phyloP scores from a whole-genome alignment of 2,113 vertebrate genomes.

The Emydocephalus ijimae region DNA sequence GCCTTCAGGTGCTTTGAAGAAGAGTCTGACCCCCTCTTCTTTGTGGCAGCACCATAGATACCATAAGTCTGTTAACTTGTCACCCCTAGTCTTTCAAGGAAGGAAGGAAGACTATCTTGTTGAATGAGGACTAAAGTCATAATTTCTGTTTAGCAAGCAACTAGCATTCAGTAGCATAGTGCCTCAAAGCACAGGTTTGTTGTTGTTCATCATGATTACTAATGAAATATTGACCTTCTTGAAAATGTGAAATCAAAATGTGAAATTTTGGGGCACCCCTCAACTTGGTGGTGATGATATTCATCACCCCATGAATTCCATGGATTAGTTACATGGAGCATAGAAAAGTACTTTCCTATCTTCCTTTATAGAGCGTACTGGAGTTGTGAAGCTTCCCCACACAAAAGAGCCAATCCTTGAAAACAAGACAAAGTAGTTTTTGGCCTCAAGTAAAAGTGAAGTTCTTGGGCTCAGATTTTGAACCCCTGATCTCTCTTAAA shows the following conservation, averaged over 20 bases:
- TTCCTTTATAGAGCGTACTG: background rate
- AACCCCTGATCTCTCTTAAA: background rate
- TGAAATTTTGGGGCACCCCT: background rate
- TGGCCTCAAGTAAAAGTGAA: background rate
- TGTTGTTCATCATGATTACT: background rate
- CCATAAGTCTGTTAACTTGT: background rate
- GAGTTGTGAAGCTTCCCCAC: background rate
- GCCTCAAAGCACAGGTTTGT: background rate
- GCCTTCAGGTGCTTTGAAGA: background rate
- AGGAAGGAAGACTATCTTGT: background rate
- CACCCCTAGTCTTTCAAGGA: background rate
- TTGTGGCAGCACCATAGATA: background rate
- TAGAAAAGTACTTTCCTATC: background rate
- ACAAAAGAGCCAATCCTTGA: background rate
- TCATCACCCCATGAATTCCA: background rate
- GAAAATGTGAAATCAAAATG: background rate
- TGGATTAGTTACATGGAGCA: background rate
- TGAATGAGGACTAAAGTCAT: background rate
- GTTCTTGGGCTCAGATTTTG: background rate
- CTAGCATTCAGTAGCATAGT: background rate
- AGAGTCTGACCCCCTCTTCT: background rate
- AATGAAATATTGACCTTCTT: background rate
- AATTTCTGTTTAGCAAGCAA: background rate
- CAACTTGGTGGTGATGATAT: background rate
- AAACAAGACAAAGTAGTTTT: background rate